Percentiles rank a stretch among this genome's conserved stretches.
Evolutionary conservation across 2,113 vertebrate genomes (phyloP).

Genomic region (Nanger granti): DNA sequence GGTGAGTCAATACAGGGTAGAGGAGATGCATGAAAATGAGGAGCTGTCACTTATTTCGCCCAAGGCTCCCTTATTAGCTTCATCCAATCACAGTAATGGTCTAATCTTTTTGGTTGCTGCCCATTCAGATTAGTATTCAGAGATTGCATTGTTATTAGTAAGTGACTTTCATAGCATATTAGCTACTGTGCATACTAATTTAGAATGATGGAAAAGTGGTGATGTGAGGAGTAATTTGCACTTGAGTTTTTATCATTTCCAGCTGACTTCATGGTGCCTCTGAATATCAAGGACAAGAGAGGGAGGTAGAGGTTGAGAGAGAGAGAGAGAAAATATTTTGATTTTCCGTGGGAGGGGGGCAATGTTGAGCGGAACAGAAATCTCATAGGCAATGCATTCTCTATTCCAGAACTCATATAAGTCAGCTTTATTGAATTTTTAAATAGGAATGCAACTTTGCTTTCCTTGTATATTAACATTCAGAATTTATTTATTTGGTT

Average conservation of each 20-base stretch:
- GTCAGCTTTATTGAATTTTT: not conserved
- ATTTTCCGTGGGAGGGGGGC: rapidly evolving
- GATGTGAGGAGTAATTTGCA: slow-evolving; percentile 35
- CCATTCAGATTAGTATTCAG: slow-evolving; percentile 66
- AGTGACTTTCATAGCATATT: slow-evolving; percentile 69
- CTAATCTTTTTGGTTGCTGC: slow-evolving; percentile 48
- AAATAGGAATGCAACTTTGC: not conserved
- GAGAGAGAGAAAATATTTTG: too few species aligned
- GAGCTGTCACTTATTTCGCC: not conserved
- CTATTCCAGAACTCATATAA: not conserved
- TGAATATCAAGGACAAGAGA: not conserved
- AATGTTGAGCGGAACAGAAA: not conserved
- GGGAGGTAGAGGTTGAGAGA: too few species aligned
- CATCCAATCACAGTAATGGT: slow-evolving; percentile 39
- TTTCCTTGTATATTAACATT: not conserved
- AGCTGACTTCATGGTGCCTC: not conserved
- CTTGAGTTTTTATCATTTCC: slow-evolving; percentile 35
- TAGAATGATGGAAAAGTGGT: slow-evolving; percentile 39
- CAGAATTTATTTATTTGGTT: not conserved
- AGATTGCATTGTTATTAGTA: slow-evolving; percentile 50
- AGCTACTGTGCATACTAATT: slow-evolving; percentile 47
- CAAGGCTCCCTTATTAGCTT: slow-evolving; percentile 31
- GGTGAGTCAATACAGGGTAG: not conserved
- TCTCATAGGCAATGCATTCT: not conserved
- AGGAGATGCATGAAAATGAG: not conserved